Evolutionary conservation across 1,140 invertebrate genomes (phyloP), one percentile per base, ranked within the genome.

Genomic region (Bombus fervidus): DNA sequence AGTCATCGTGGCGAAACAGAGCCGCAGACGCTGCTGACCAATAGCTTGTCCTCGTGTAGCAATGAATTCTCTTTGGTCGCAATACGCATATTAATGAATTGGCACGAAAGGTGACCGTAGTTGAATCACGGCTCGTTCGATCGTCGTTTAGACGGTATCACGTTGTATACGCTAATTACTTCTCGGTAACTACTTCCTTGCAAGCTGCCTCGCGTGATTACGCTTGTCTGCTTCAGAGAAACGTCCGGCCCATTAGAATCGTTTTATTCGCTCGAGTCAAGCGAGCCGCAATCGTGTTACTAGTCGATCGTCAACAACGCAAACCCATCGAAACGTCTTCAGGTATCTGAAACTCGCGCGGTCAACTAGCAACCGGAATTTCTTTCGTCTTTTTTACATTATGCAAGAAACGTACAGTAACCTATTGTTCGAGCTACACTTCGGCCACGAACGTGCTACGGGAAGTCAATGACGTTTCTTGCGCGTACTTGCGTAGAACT

Each of bases 241-340:
- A 73, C 86, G 80, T 86, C 79, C 43, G 87, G 57, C 47, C 89
- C 87, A 91, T 92, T 92, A 89, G 89, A 90, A 90, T 90, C 91
- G 86, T 91, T 87, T 80, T 86, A 91, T 89, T 87, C 80, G 72
- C 39, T 62, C 72, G 59, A 76, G 75, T 77, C 68, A 81, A 64
- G 43, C 66, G 74, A 53, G 66, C 31, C 59, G 62, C 66, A 59
- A 85, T 89, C 85, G 84, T 78, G 66, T 86, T 75, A 68, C 41
- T n/a, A 34, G 57, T 9, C 53, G 66, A 79, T 75, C 78, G 41
- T 5, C 18, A 43, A 22, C 18, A 22, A 47, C 28, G 22, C 3
- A 9, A 53, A 28, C 41, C 66, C 76, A 47, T 66, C 78, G 34
- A 72, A 73, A 85, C 86, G 71, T 81, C 86, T 73, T 86, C 81